phyloP scores from a whole-genome alignment of 2,797 vertebrate species.

The Hippoglossus hippoglossus region DNA sequence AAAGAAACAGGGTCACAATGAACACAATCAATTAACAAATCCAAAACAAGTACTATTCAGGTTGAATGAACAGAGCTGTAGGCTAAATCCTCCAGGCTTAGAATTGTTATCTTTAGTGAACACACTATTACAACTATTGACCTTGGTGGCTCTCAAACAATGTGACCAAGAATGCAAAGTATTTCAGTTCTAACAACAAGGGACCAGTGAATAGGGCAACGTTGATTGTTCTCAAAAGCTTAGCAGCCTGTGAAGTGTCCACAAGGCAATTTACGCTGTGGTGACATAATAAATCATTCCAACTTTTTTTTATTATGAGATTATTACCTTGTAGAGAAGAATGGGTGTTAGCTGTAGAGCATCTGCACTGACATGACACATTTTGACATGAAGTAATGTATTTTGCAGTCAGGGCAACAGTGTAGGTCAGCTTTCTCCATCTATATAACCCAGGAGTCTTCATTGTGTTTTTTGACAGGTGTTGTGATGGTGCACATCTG shows the following conservation, averaged over 20 bases:
- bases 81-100: conserved; percentile 69
- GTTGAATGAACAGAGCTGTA: conserved; percentile 68
- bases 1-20: conserved; percentile 67
- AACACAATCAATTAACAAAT: conserved; percentile 79
- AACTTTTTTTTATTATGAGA: neutral
- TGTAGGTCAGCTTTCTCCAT: conserved; percentile 9
- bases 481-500: neutral
- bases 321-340: neutral
- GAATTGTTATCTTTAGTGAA: conserved; percentile 71
- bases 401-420: conserved; percentile 3
- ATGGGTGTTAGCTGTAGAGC: neutral
- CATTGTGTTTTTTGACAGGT: neutral
- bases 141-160: conserved; percentile 74
- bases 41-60: conserved; percentile 68
- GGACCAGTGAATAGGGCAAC: conserved; percentile 58
- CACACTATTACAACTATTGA: conserved; percentile 74
- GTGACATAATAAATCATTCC: conserved; percentile 56
- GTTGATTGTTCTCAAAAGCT: conserved; percentile 62
- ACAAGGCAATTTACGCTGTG: conserved; percentile 35
- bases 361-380: conserved; percentile 4
- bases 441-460: neutral
- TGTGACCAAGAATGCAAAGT: conserved; percentile 80
- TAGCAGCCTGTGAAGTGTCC: conserved; percentile 46
- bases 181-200: conserved; percentile 78
- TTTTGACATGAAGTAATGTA: neutral